These are phyloP conservation scores for Lasius fuliginosus DNA, from an alignment of 2,888 invertebrate species.

Conservation along the genomic window DNA sequence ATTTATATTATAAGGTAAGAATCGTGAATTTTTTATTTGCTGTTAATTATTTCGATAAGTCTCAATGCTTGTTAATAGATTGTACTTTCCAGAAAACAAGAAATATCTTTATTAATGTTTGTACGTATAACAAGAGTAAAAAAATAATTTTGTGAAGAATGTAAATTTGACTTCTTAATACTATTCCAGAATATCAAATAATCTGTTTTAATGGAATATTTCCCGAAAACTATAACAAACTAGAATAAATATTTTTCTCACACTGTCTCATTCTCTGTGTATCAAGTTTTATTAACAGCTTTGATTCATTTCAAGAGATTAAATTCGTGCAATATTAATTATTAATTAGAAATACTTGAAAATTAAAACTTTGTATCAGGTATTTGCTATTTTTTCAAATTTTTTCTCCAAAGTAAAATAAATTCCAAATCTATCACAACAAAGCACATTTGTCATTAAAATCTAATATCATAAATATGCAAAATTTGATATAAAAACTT, in stretches of 20 bases:
- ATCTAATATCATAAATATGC: neutral
- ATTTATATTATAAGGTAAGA: neutral
- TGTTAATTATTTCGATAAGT: neutral
- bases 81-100: neutral
- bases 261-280: neutral
- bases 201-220: conserved; percentile 7
- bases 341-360: neutral
- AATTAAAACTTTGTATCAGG: neutral
- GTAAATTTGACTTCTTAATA: neutral
- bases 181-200: neutral
- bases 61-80: neutral
- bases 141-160: conserved; percentile 3
- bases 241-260: neutral
- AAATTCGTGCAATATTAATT: neutral
- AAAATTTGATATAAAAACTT: neutral
- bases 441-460: neutral
- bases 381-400: neutral
- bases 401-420: neutral
- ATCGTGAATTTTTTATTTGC: neutral
- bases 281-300: neutral
- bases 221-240: conserved; percentile 2
- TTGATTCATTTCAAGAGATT: neutral
- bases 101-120: conserved; percentile 28
- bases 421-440: neutral
- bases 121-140: neutral